Base-by-base conservation (phyloP, 1,140 invertebrate genomes). In the Cotesia glomerata region DNA sequence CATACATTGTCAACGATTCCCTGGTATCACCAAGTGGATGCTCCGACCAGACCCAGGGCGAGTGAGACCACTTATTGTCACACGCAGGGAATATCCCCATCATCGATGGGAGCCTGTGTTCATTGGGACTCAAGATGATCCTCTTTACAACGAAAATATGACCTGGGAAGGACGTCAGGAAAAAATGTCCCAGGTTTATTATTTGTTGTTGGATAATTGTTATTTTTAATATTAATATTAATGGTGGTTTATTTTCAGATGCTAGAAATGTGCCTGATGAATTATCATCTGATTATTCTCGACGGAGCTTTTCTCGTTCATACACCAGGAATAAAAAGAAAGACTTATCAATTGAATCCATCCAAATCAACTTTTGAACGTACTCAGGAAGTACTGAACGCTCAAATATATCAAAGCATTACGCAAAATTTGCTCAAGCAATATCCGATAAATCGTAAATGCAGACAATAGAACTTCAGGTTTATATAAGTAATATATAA, bases 141-240 rank as follows among this genome's bases (percentile, higher is more conserved):
- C 94, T 0, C 89, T 93, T 75, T 96, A 95, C 83, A 93, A 92
- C 74, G 94, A 95, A 81, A 84, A 89, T 52, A 88, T 96, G 69
- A 92, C 92, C 2, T 95, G 94, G 94, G 94, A 96, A 84, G 94
- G 94, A 13, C 89, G 90, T 58, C 92, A 94, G 75, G 94, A 95
- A 79, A 95, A 95, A 89, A 95, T 95, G 94, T 91, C 91, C 59
- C 94, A 95, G 90, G 36, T 63, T 34, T 72, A 32, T 66, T n/a
- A 39, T 36, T 39, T 45, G 13, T 39, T n/a, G 35, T 11, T n/a
- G 51, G 68, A 71, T 54, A 65, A 45, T 59, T 26, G 26, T 26
- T 26, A 26, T 26, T n/a, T n/a, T n/a, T n/a, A n/a, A n/a, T n/a
- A 0, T 26, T 26, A 26, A 26, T 26, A 26, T 2, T 26, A 26